These are phyloP conservation scores for Bactericera cockerelli DNA, from an alignment of 1,140 invertebrate genomes.

Conservation along the genomic window DNA sequence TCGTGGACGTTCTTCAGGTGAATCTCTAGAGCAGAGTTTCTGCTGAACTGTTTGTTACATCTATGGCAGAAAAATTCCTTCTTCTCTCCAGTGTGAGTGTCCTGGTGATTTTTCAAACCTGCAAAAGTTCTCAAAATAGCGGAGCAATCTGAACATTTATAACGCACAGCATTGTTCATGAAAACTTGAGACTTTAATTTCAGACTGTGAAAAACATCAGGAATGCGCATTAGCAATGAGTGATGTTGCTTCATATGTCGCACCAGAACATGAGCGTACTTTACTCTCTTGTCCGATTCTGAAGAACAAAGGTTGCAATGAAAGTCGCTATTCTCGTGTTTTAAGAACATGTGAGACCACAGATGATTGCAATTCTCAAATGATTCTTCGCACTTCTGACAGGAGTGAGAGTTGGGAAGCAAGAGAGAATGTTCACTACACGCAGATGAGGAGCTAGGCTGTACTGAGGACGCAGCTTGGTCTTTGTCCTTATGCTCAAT, in stretches of 20 bases:
- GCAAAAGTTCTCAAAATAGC: neutral
- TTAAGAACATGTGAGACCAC: neutral
- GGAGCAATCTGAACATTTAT: slow-evolving; percentile 2
- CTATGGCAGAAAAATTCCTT: slow-evolving; percentile 50
- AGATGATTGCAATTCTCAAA: neutral
- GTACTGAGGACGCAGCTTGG: neutral
- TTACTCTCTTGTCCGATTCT: neutral
- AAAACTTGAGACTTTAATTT: neutral
- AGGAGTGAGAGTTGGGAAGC: neutral
- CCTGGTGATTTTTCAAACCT: slow-evolving; percentile 29
- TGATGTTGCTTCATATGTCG: slow-evolving; percentile 1
- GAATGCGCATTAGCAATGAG: neutral
- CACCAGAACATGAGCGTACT: neutral
- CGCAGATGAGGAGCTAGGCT: neutral
- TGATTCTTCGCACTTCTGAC: neutral
- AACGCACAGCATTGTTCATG: neutral
- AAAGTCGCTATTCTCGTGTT: neutral
- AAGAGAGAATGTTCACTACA: neutral
- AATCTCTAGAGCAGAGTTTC: neutral
- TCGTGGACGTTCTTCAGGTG: no score
- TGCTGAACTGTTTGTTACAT: slow-evolving; percentile 52
- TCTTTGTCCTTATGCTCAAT: neutral
- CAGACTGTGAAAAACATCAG: neutral
- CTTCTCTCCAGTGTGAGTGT: slow-evolving; percentile 52
- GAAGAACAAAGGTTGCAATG: neutral